Evolutionary conservation across 2,888 invertebrate genomes (phyloP), one percentile per base, ranked within the genome.

Genomic region (Coleophora flavipennella): DNA sequence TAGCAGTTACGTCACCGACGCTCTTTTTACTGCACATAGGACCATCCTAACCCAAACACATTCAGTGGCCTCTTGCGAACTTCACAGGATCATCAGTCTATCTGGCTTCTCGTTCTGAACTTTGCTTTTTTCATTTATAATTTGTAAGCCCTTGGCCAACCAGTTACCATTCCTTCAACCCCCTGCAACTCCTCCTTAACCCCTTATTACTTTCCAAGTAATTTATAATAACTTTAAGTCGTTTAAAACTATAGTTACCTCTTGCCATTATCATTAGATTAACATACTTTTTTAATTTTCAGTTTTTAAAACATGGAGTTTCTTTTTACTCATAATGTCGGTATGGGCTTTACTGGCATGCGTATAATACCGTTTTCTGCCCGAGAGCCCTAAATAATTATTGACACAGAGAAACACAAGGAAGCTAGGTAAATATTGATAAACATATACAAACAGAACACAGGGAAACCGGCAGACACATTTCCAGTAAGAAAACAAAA

Each of bases 291-390:
- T 39, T 36, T 39, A 33, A 36, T 20, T 72, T 76, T 41, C 62
- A 80, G 80, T 71, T 8, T 57, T 80, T 8, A 65, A 76, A 39
- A 66, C 69, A 13, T 83, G 81, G 81, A 80, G 79, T 37, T 65
- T 73, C 43, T 81, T 78, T 43, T 52, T 79, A 29, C 34, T 46
- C 1, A 59, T 73, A 40, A 55, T 60, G 50, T 69, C 76, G 0
- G 34, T 74, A 2, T 77, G 72, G 65, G 58, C 73, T 4, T 43
- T 77, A 0, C 35, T 51, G 0, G 67, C 74, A 0, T 67, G 55
- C 12, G 34, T 68, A 2, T 43, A 75, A 1, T 76, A 70, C 55
- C 44, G 51, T 1, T 49, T 62, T 7, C 36, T 76, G 31, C 78
- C 79, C 1, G 78, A 81, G 36, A 81, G 76, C 44, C 80, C 78